These are phyloP conservation scores for Varroa destructor DNA, from an alignment of 1,140 invertebrate genomes.

Conservation along the genomic window DNA sequence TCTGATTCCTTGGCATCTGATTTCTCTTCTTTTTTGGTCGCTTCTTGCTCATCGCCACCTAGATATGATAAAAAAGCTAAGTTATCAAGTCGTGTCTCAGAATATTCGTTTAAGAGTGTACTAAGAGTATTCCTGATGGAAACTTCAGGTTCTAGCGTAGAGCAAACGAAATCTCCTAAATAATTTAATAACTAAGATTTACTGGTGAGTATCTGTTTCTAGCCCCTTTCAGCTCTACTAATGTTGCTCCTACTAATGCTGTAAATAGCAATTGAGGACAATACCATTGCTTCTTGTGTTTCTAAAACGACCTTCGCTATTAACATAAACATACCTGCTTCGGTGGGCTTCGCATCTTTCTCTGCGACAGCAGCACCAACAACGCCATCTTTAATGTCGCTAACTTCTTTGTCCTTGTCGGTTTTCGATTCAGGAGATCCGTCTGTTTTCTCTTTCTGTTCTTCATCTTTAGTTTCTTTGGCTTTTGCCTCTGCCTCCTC, in stretches of 20 bases:
- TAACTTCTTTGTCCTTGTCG: conserved; percentile 24
- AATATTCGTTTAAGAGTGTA: too few relatives aligned
- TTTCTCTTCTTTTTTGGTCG: conserved; percentile 36
- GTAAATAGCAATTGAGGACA: too few relatives aligned
- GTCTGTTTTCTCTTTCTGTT: conserved; percentile 32
- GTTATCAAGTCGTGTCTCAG: conserved; percentile 27
- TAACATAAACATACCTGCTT: too few relatives aligned
- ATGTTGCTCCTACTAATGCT: too few relatives aligned
- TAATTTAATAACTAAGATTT: too few relatives aligned
- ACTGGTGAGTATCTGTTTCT: too few relatives aligned
- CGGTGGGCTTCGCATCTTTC: conserved; percentile 32
- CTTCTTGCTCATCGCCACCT: conserved; percentile 6
- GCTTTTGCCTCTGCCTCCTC: conserved; percentile 31
- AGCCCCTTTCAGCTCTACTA: too few relatives aligned
- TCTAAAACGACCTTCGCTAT: too few relatives aligned
- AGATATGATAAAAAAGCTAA: conserved; percentile 38
- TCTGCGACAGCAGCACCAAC: conserved; percentile 37
- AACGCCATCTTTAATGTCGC: neutral
- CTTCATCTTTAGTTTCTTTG: conserved; percentile 33
- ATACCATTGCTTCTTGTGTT: too few relatives aligned
- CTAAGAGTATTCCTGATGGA: too few relatives aligned
- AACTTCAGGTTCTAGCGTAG: too few relatives aligned
- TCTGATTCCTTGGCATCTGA: conserved; percentile 28
- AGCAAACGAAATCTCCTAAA: too few relatives aligned
- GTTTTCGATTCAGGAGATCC: conserved; percentile 14